Evolutionary conservation across 2,888 invertebrate species (phyloP), one percentile per base, ranked within the genome.

Genomic region (Andrena praecox): DNA sequence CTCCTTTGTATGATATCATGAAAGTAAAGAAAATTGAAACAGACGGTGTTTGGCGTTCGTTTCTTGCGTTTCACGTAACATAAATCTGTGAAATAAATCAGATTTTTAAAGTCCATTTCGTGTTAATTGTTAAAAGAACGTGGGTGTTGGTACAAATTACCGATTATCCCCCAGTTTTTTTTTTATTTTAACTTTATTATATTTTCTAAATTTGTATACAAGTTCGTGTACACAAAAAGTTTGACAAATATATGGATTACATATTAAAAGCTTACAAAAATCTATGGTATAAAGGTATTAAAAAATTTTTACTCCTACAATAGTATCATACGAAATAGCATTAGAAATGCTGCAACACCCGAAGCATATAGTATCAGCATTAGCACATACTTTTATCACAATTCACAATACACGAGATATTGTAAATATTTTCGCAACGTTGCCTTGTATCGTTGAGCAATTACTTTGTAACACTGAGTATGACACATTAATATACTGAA

Each of bases 161-260:
- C 16, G 16, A 42, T 42, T 12, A 56, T 1, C 8, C 24, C 10
- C 4, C 10, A 56, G n/a, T 6, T 56, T 3, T 33, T n/a, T 56
- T 66, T 72, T 29, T 52, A 74, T 48, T 52, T 63, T 71, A 83
- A 76, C 72, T 84, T 84, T 84, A 84, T 71, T 87, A 70, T 77
- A 80, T 80, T 63, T 52, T 80, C 31, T 73, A 89, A 80, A 85
- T 66, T 80, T 87, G 77, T 80, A 86, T 80, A 88, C 81, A 88
- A 77, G 75, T 82, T 78, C 33, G 8, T 84, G 63, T 88, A 80
- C 78, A 83, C 70, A 83, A 84, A 84, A 80, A 67, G 56, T 82
- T 80, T 78, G 68, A 72, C 66, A 88, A 83, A 74, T 85, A 76
- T 73, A 82, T 63, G 52, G n/a, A 72, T 59, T 75, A 83, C 31